A percentile compares a stretch with the other conserved stretches of the same genome.
phyloP scores from a whole-genome alignment of 2,797 vertebrate species.

The Muscicapa striata region DNA sequence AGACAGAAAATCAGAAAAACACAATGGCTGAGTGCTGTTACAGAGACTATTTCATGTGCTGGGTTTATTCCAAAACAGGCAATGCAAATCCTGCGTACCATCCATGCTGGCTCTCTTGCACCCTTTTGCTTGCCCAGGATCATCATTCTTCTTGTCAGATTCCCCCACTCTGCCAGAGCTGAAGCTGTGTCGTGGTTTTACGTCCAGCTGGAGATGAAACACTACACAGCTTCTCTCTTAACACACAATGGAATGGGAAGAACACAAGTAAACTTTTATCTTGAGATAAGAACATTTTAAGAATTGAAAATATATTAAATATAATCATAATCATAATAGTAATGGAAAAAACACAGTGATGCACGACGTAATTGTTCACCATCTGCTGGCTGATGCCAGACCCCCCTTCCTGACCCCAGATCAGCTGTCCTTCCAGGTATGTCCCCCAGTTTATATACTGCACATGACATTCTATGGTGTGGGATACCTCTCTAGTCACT shows the following conservation, averaged over 20 bases:
- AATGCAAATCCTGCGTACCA: not conserved
- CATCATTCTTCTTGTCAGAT: not conserved
- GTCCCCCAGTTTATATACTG: not conserved
- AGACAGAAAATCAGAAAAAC: not conserved
- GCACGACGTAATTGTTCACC: not conserved
- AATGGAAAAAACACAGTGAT: rapidly evolving
- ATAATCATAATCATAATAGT: no score
- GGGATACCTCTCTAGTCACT: not conserved
- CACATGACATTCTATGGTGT: not conserved
- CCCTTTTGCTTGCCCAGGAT: not conserved
- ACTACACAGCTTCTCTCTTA: not conserved
- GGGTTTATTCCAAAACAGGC: not conserved
- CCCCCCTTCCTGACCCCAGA: rapidly evolving
- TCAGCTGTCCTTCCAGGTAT: not conserved
- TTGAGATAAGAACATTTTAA: not conserved
- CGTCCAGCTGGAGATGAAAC: not conserved
- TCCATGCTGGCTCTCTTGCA: not conserved
- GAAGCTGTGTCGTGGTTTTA: not conserved
- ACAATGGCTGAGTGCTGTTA: not conserved
- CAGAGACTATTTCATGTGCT: not conserved
- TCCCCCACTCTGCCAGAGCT: not conserved
- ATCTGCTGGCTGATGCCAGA: rapidly evolving
- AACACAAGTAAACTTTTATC: not conserved
- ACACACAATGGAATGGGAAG: not conserved
- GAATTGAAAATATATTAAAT: not conserved